phyloP scores from a whole-genome alignment of 1,140 invertebrate species.

The Platyura marginata region DNA sequence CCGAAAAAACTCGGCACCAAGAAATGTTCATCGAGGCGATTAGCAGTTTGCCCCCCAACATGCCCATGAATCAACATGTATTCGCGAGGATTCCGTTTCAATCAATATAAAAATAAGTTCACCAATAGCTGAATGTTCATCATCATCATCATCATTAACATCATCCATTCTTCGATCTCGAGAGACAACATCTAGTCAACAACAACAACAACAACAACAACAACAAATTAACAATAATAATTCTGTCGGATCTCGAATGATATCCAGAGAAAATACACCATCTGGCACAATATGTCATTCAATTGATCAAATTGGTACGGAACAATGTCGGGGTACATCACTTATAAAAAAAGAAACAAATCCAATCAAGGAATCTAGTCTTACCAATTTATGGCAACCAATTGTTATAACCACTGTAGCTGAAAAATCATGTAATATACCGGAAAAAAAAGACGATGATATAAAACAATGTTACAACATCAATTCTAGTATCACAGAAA shows the following conservation, averaged over 20 bases:
- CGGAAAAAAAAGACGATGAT: no score
- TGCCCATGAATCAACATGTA: neutral
- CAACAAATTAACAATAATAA: no score
- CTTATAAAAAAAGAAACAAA: no score
- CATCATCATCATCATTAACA: neutral
- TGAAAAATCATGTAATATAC: no score
- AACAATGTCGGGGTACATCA: no score
- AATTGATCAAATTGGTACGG: constrained; percentile 1
- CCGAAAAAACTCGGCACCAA: constrained; percentile 37
- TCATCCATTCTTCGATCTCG: neutral
- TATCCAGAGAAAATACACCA: no score
- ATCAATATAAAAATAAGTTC: neutral
- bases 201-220: constrained; percentile 10
- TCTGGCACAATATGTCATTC: no score
- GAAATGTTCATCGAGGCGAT: constrained; percentile 37
- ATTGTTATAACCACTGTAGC: no score
- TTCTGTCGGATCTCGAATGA: neutral
- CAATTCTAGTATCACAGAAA: no score
- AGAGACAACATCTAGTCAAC: constrained; percentile 6
- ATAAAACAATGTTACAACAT: no score
- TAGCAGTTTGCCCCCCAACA: constrained; percentile 35
- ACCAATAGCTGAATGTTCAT: neutral
- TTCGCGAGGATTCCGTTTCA: neutral
- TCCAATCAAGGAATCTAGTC: no score
- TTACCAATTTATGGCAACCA: no score